phyloP scores from a whole-genome alignment of 2,797 vertebrate genomes.

The Orestias chungarensis region DNA sequence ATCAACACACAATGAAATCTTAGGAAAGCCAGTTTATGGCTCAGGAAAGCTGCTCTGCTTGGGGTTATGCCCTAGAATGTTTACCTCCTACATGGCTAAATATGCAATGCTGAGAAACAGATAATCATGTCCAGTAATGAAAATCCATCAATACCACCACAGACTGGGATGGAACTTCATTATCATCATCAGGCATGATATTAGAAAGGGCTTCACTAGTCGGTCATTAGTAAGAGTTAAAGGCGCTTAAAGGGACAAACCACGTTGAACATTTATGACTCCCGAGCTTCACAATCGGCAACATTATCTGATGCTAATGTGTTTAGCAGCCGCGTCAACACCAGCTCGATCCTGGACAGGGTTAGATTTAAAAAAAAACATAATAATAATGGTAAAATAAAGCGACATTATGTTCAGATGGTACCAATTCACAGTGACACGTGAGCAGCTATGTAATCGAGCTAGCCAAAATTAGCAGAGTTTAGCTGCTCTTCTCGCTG shows the following conservation, averaged over 20 bases:
- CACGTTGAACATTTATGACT: too few species aligned
- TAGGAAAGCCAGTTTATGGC: background rate
- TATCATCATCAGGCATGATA: too few species aligned
- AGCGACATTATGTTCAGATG: constrained; percentile 41
- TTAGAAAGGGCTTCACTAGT: too few species aligned
- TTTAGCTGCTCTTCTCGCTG: constrained; percentile 10
- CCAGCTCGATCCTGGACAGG: rapidly evolving
- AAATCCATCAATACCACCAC: background rate
- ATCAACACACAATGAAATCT: background rate
- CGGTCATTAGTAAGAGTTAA: background rate
- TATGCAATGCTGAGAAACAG: background rate
- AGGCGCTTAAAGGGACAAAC: background rate
- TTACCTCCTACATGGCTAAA: background rate
- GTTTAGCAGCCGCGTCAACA: too few species aligned
- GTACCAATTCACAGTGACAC: constrained; percentile 71
- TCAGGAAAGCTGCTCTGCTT: background rate
- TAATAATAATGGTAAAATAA: too few species aligned
- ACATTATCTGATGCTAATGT: too few species aligned
- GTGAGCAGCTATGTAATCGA: constrained; percentile 69
- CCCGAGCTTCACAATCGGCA: too few species aligned
- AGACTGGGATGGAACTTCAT: background rate
- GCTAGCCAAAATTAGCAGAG: constrained; percentile 54
- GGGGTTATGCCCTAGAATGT: background rate
- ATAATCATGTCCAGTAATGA: background rate
- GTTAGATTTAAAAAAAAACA: too few species aligned